Base-by-base conservation (phyloP, 2,113 vertebrate species). In the Labeo rohita region DNA sequence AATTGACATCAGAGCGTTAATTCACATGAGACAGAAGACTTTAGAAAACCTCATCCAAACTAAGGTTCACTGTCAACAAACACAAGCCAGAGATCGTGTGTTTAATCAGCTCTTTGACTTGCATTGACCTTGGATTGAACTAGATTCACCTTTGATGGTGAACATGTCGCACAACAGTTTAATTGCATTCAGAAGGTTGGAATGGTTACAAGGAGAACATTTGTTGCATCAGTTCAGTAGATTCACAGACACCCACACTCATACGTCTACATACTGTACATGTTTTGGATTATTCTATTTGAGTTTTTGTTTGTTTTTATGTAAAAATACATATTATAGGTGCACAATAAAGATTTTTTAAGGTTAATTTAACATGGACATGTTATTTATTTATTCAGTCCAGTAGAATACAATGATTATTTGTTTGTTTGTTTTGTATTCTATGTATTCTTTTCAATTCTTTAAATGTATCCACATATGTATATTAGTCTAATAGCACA, bases 181-280 rank as follows among this genome's bases (percentile, higher is more conserved):
- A 28, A 65, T 49, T 65, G n/a, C 43, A 80, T 65, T 80, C 59
- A 65, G 43, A 80, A 49, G 78, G 47, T 49, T 49, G 54, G 54
- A 79, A 61, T 47, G 56, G 36, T 78, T 78, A 34, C 75, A 78
- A 16, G 49, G 50, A 77, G 75, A 77, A 56, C 13, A 36, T 77
- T 34, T 39, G 39, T 39, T 39, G 39, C 39, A 39, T 47, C 3
- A 34, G 16, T 56, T 21, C 15, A 56, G 50, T 2, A 9, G 8
- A 47, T 50, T 49, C n/a, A 75, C 16, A 50, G 47, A 77, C 45
- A 15, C 23, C 8, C 49, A 74, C 12, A 34, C 45, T 47, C 47
- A 49, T 8, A 75, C 2, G 10, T 43, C 16, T 47, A 11, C 36
- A 72, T 21, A 74, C 8, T 8, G 45, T 75, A 50, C 47, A 74